Conservation (phyloP, 2,797 vertebrate species). For the Spondyliosoma cantharus region DNA sequence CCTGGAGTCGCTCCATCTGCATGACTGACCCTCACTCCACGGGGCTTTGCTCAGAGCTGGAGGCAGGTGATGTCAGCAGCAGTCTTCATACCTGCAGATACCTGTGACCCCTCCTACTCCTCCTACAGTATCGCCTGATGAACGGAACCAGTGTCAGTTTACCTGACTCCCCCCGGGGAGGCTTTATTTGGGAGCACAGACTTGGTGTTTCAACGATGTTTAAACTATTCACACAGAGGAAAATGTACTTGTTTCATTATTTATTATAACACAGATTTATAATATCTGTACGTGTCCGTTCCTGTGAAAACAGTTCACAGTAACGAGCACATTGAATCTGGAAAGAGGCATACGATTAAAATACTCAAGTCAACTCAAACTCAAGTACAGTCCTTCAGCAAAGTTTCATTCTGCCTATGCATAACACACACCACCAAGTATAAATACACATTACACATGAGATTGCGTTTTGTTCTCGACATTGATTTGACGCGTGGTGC, state of each 20-base stretch:
- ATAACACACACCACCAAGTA: not conserved
- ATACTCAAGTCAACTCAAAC: no score
- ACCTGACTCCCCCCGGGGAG: not conserved
- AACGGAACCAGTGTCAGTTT: conserved; percentile 22
- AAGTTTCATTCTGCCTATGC: not conserved
- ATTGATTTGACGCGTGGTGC: not conserved
- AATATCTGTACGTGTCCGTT: no score
- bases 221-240: not conserved
- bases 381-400: no score
- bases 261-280: not conserved
- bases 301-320: no score
- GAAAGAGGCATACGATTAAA: not conserved
- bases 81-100: conserved; percentile 55
- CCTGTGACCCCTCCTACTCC: not conserved
- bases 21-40: not conserved
- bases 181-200: not conserved
- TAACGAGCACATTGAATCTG: not conserved
- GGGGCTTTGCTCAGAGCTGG: conserved; percentile 15
- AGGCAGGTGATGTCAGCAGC: conserved; percentile 12
- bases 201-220: conserved; percentile 23
- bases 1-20: conserved; percentile 71
- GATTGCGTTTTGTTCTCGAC: not conserved
- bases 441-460: not conserved
- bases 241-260: not conserved
- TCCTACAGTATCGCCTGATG: conserved; percentile 15